Conservation (phyloP, 2,888 invertebrate species). For the Myathropa florea region DNA sequence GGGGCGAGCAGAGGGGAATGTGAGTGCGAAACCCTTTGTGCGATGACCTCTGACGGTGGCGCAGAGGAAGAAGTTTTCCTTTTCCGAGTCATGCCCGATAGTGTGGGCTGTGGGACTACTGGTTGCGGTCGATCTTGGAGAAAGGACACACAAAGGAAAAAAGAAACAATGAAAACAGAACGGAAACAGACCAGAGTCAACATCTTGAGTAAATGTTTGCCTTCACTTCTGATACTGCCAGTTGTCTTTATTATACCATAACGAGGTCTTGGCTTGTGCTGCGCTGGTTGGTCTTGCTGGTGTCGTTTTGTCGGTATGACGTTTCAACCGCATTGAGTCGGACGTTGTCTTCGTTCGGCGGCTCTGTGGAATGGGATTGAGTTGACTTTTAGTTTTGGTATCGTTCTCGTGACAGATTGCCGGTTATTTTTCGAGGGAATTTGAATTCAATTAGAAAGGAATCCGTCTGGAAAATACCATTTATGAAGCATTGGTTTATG, state of each 20-base stretch:
- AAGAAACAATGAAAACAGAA: constrained; percentile 33
- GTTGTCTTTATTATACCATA: constrained; percentile 70
- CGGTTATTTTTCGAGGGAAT: constrained; percentile 9
- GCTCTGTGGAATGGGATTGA: constrained; percentile 21
- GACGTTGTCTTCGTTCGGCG: neutral
- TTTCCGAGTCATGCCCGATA: neutral
- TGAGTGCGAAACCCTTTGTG: constrained; percentile 32
- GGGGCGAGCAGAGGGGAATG: neutral
- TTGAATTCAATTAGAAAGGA: constrained; percentile 35
- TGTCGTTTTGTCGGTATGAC: constrained; percentile 28
- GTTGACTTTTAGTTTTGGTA: constrained; percentile 45
- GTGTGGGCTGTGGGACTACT: neutral
- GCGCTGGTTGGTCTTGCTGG: constrained; percentile 43
- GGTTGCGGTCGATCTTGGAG: neutral
- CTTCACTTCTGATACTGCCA: constrained; percentile 59
- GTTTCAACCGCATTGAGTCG: constrained; percentile 4
- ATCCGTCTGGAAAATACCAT: neutral
- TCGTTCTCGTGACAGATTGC: constrained; percentile 44
- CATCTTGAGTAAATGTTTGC: constrained; percentile 70
- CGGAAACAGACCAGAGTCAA: constrained; percentile 51
- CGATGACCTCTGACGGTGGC: constrained; percentile 59
- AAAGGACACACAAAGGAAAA: neutral
- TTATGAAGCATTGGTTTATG: no score
- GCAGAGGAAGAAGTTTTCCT: constrained; percentile 15
- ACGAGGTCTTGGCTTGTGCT: constrained; percentile 59